Percentiles rank a stretch among this genome's conserved stretches.
Evolutionary conservation across 2,797 vertebrate species (phyloP).

Genomic region (Lateolabrax maculatus): DNA sequence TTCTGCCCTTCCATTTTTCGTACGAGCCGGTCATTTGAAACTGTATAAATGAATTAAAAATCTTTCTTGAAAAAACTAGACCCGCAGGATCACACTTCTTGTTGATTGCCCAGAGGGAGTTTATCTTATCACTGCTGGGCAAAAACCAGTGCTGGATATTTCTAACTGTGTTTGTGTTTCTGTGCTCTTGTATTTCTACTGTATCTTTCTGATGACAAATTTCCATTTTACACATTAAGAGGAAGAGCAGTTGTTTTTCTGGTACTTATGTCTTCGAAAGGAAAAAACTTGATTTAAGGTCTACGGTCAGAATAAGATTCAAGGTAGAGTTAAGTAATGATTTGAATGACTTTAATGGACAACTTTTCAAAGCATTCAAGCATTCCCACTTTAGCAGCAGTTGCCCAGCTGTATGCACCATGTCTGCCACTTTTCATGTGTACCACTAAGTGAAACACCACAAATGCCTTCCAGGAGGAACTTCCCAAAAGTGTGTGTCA

Average conservation of each 20-base stretch:
- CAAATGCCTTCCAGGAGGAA: neutral
- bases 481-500: neutral
- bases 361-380: too few species aligned
- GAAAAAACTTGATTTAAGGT: neutral
- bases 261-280: neutral
- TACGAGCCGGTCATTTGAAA: neutral
- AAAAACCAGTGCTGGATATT: neutral
- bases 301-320: neutral
- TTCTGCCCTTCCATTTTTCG: neutral
- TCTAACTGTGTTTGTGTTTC: neutral
- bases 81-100: neutral
- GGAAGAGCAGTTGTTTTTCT: neutral
- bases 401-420: neutral
- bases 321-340: neutral
- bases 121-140: constrained; percentile 11
- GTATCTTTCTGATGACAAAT: neutral
- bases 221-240: neutral
- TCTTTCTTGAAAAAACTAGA: neutral
- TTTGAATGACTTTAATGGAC: too few species aligned
- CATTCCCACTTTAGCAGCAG: neutral
- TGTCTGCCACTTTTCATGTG: neutral
- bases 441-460: neutral
- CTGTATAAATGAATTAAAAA: neutral
- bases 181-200: neutral
- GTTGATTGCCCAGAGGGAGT: constrained; percentile 1